Conservation (phyloP, 2,797 vertebrate species). For the Myotis vivesi region DNA sequence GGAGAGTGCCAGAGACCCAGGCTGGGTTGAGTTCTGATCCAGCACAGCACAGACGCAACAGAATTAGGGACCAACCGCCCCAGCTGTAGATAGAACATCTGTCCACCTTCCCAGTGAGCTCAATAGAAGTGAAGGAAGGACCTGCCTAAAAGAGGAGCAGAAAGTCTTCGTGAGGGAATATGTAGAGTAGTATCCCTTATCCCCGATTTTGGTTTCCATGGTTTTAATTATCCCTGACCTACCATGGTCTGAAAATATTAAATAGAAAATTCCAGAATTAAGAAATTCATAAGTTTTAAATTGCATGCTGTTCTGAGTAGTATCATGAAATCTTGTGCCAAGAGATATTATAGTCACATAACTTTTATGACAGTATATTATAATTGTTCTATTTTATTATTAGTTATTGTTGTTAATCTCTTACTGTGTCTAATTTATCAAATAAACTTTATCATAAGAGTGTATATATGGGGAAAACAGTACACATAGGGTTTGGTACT, state of each 20-base stretch:
- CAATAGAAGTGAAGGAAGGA: neutral
- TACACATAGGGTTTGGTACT: neutral
- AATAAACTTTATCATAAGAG: neutral
- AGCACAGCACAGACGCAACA: neutral
- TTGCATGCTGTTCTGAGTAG: neutral
- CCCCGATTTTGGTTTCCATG: neutral
- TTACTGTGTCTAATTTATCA: neutral
- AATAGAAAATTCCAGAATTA: neutral
- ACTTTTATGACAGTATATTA: neutral
- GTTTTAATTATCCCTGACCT: neutral
- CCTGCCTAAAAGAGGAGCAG: neutral
- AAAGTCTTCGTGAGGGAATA: neutral
- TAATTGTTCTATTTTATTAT: neutral
- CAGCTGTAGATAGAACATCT: neutral
- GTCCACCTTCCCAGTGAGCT: neutral
- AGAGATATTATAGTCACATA: neutral
- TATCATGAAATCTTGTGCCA: neutral
- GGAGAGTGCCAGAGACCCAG: neutral
- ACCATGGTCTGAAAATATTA: neutral
- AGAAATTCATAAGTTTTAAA: neutral
- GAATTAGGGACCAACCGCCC: neutral
- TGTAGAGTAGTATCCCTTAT: neutral
- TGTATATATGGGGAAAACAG: neutral
- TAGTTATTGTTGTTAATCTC: neutral
- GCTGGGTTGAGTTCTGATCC: accelerated